A percentile compares a stretch with the other conserved stretches of the same genome.
phyloP scores from a whole-genome alignment of 2,888 invertebrate species.

The Ellobium chinense region DNA sequence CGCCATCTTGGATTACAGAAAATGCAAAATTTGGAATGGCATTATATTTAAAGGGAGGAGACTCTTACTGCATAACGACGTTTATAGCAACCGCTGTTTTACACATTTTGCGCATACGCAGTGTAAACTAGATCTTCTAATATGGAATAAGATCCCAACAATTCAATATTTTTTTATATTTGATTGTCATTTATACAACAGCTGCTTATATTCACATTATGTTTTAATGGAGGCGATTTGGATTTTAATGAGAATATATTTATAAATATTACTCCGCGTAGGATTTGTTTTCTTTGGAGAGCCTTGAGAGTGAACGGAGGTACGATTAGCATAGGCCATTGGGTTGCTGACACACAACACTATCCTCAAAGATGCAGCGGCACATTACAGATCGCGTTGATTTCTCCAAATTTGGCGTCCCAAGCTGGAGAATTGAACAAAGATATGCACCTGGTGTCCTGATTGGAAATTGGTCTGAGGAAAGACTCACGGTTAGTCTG shows the following conservation, averaged over 20 bases:
- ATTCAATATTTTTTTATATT: too few species aligned
- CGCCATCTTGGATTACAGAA: conserved; percentile 12
- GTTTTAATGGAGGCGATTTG: too few species aligned
- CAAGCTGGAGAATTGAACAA: conserved; percentile 77
- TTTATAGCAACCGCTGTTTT: conserved; percentile 41
- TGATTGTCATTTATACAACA: too few species aligned
- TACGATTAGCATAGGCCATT: too few species aligned
- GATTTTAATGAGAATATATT: too few species aligned
- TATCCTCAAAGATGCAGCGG: conserved; percentile 1
- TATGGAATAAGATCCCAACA: too few species aligned
- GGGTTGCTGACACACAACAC: background rate
- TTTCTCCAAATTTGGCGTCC: conserved; percentile 56
- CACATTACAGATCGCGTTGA: conserved; percentile 14
- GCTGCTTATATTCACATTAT: too few species aligned
- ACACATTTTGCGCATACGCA: background rate
- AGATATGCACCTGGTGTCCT: conserved; percentile 73
- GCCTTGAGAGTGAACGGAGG: too few species aligned
- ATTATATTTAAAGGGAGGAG: background rate
- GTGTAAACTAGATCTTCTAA: too few species aligned
- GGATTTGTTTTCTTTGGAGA: too few species aligned
- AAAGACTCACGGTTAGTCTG: conserved; percentile 70
- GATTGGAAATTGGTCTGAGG: conserved; percentile 78
- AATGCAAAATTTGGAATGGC: background rate
- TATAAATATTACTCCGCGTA: too few species aligned
- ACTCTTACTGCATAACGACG: conserved; percentile 33